phyloP scores from a whole-genome alignment of 2,797 vertebrate species.

The Pterois miles region DNA sequence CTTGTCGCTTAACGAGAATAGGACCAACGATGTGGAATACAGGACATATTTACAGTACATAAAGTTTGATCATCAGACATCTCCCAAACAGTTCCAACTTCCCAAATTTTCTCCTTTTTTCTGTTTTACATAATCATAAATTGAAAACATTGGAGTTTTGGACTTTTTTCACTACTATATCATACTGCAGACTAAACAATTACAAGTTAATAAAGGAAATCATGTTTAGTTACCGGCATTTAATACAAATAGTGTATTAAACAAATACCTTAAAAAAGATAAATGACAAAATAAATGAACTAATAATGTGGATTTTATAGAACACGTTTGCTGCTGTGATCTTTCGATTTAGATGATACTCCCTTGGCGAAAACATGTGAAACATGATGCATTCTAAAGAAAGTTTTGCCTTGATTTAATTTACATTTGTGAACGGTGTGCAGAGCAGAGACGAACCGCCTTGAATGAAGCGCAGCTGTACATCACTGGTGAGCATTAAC shows the following conservation, averaged over 20 bases:
- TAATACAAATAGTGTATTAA: neutral
- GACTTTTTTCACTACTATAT: neutral
- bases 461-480: slow-evolving; percentile 53
- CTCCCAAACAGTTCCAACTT: neutral
- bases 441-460: slow-evolving; percentile 31
- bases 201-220: neutral
- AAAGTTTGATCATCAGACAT: neutral
- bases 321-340: neutral
- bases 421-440: slow-evolving; percentile 18
- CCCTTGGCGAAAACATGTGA: neutral
- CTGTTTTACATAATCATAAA: neutral
- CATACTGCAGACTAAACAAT: neutral
- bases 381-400: slow-evolving; percentile 11
- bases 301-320: neutral
- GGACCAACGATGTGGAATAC: neutral
- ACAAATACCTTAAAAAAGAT: neutral
- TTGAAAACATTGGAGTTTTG: neutral
- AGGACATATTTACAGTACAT: no score
- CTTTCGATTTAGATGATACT: neutral
- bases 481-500: slow-evolving; percentile 58
- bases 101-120: neutral
- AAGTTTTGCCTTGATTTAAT: slow-evolving; percentile 21
- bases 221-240: neutral
- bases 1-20: neutral
- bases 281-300: neutral